Conservation (phyloP, 2,113 vertebrate genomes). For the Coptodon bakossiorum region DNA sequence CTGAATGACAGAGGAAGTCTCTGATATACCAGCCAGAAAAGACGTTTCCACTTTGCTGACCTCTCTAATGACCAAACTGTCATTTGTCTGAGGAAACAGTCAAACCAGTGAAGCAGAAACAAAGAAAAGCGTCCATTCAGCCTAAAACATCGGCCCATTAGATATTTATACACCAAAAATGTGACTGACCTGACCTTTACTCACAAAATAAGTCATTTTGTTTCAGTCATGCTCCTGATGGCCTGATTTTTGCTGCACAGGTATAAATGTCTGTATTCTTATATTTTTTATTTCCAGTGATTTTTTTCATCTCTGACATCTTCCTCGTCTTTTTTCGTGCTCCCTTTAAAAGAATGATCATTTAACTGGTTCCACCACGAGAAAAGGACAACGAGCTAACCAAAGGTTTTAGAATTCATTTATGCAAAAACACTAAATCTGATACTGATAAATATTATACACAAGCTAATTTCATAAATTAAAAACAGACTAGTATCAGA, state of each 20-base stretch:
- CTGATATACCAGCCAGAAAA: not conserved
- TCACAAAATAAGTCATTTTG: not conserved
- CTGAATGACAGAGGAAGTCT: not conserved
- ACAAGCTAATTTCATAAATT: not conserved
- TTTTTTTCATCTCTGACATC: accelerated
- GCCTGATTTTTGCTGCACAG: no score
- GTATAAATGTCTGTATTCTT: not conserved
- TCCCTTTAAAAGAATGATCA: not conserved
- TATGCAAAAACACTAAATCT: not conserved
- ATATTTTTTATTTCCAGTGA: not conserved
- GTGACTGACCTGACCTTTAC: not conserved
- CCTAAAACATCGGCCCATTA: not conserved
- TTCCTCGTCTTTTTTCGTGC: accelerated
- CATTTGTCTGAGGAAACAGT: not conserved
- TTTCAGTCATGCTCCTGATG: accelerated
- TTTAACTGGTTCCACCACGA: not conserved
- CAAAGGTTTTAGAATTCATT: not conserved
- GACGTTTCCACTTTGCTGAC: not conserved
- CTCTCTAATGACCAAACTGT: not conserved
- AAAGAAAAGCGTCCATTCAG: not conserved
- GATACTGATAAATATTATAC: not conserved
- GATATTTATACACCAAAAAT: not conserved
- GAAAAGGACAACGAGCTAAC: not conserved
- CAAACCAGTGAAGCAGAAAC: not conserved
- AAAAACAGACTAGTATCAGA: not conserved